Evolutionary conservation across 2,113 vertebrate genomes (phyloP).

Genomic region (Pachycephala philippinensis): DNA sequence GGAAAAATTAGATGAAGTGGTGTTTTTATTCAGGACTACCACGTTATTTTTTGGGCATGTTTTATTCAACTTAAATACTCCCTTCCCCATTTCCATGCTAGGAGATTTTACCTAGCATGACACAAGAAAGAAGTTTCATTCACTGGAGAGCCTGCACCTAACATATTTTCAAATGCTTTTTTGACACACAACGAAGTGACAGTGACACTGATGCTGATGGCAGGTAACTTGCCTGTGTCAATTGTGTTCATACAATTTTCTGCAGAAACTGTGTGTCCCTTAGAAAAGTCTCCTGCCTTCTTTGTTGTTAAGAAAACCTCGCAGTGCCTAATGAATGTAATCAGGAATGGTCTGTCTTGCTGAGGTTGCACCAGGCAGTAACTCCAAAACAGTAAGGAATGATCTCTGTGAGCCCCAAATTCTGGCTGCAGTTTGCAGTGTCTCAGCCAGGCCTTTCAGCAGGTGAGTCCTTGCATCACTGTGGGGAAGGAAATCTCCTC

Average conservation of each 20-base stretch:
- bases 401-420: neutral
- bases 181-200: neutral
- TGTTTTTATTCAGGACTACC: neutral
- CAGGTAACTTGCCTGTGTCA: neutral
- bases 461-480: neutral
- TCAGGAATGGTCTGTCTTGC: neutral
- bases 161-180: neutral
- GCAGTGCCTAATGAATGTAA: neutral
- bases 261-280: neutral
- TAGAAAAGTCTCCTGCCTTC: neutral
- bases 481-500: neutral
- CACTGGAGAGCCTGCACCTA: neutral
- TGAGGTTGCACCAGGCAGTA: neutral
- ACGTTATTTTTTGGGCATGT: neutral
- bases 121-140: neutral
- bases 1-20: neutral
- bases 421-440: neutral
- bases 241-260: neutral
- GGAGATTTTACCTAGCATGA: neutral
- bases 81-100: neutral
- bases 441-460: neutral
- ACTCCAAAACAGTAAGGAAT: neutral
- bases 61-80: neutral
- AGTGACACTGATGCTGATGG: neutral
- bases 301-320: neutral